phyloP scores from a whole-genome alignment of 2,797 vertebrate species.

The Gallirallus australis region DNA sequence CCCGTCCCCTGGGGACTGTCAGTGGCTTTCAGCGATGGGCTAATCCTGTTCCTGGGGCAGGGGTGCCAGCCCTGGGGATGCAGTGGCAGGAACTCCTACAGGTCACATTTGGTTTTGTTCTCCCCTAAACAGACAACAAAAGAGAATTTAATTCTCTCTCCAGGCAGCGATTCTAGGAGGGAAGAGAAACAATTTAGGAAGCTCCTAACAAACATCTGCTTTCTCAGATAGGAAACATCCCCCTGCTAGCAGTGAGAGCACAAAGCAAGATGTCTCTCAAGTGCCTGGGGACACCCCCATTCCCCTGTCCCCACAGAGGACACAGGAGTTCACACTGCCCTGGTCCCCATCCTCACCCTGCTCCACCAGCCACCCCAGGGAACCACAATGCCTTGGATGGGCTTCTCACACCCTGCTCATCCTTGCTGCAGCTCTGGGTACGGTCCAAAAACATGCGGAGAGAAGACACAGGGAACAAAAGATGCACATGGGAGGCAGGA shows the following conservation, averaged over 20 bases:
- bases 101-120: constrained; percentile 37
- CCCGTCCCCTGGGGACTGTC: background rate
- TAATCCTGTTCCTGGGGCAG: background rate
- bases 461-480: background rate
- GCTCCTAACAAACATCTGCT: constrained; percentile 44
- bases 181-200: constrained; percentile 54
- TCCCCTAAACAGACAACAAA: constrained; percentile 27
- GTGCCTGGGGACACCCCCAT: background rate
- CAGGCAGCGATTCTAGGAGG: constrained; percentile 21
- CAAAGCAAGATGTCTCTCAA: background rate
- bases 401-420: background rate
- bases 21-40: background rate
- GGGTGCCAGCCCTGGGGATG: background rate
- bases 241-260: background rate
- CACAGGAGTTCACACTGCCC: background rate
- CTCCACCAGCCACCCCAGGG: background rate
- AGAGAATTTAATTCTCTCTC: constrained; percentile 45
- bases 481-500: rapidly evolving
- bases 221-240: constrained; percentile 48
- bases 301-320: background rate
- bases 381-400: background rate
- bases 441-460: background rate
- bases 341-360: background rate
- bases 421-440: background rate
- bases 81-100: background rate